Percentiles rank a stretch among this genome's conserved stretches.
Conservation (phyloP, 1,140 invertebrate genomes). For the Periplaneta americana region DNA sequence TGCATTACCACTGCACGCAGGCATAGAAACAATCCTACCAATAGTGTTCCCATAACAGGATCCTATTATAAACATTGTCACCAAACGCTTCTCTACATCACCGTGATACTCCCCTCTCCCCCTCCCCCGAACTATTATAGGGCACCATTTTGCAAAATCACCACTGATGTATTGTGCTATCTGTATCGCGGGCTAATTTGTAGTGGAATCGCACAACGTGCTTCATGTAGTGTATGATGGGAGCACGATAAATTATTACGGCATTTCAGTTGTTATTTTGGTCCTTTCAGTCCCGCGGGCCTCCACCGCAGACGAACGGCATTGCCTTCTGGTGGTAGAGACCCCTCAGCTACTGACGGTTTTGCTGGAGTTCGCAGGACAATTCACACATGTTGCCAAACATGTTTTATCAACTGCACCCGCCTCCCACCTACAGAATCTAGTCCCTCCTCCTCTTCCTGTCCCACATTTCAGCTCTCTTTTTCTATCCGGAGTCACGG, state of each 20-base stretch:
- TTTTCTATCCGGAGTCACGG: not conserved
- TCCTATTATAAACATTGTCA: not conserved
- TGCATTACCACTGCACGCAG: not conserved
- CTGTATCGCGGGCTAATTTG: not conserved
- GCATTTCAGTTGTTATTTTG: not conserved
- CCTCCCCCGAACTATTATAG: not conserved
- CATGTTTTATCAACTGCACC: not conserved
- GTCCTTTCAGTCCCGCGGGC: not conserved
- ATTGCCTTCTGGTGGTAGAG: not conserved
- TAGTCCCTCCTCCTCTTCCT: too few relatives aligned
- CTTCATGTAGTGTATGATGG: not conserved
- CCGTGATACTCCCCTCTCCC: not conserved
- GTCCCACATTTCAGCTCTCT: too few relatives aligned
- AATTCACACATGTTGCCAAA: not conserved
- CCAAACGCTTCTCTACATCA: too few relatives aligned
- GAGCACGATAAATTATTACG: not conserved
- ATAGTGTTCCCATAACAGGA: too few relatives aligned
- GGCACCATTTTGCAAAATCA: not conserved
- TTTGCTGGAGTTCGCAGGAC: not conserved
- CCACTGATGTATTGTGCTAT: not conserved
- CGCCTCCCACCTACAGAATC: too few relatives aligned
- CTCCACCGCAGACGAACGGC: not conserved
- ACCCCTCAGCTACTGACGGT: not conserved
- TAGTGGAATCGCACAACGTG: not conserved
- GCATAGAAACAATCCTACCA: not conserved